Evolutionary conservation across 2,888 invertebrate species (phyloP), one percentile per base, ranked within the genome.

Genomic region (Scrobipalpa atriplicella): DNA sequence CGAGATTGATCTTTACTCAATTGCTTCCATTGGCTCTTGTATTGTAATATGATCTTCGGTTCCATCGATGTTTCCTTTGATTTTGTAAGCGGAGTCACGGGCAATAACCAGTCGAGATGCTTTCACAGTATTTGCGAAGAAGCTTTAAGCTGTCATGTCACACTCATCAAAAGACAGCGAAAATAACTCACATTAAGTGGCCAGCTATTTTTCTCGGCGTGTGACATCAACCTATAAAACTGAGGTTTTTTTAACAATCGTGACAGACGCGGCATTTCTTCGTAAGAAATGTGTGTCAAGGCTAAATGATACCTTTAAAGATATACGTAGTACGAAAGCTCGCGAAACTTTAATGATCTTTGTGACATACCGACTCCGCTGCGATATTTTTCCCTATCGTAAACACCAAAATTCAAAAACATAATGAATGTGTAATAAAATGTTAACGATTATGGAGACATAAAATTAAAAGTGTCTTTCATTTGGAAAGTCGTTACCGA

Each of bases 261-360:
- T 67, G 71, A 74, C 72, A 81, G 81, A 75, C 77, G 79, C 73
- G 77, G 70, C 78, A 80, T 79, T 81, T 83, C 78, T 78, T 73
- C 74, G 68, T 69, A 71, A 66, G 71, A 39, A n/a, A 84, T 80
- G 73, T 82, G 69, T 88, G 89, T 87, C 89, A 90, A 85, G 89
- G 89, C 6, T 36, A 58, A 58, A 58, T 76, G 56, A 47, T 29
- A 64, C 67, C 69, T 68, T 39, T 62, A 64, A 36, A 67, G 36
- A 64, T 54, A 56, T 36, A 54, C 9, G 52, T 54, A 51, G 47
- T 18, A 9, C 19, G 18, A 38, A 47, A 21, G 36, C 54, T 47
- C 41, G 64, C 62, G 56, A 38, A 67, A 67, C 43, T 19, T 64
- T 54, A 52, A 38, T 29, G 65, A 65, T 54, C n/a, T 11, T 13